These are phyloP conservation scores for Eptesicus fuscus DNA, from an alignment of 2,113 vertebrate genomes.

Conservation along the genomic window DNA sequence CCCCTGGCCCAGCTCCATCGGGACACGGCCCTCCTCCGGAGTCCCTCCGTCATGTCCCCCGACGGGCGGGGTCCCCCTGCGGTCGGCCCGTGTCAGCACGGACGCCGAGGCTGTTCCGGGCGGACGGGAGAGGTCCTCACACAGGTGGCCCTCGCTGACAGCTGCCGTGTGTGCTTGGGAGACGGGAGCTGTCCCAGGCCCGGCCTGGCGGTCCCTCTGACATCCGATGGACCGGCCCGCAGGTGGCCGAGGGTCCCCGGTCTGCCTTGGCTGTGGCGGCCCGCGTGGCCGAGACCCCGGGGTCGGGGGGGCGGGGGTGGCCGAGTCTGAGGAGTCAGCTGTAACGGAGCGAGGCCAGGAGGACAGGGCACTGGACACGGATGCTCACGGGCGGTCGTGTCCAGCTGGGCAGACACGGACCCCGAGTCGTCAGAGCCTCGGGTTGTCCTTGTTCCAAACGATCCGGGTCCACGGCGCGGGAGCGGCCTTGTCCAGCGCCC, in stretches of 20 bases:
- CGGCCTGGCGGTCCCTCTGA: background rate
- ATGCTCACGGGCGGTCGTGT: slow-evolving; percentile 7
- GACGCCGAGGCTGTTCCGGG: rapidly evolving
- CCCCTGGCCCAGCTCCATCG: background rate
- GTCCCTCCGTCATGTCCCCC: no score
- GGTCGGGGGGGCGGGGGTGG: no score
- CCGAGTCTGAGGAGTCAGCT: background rate
- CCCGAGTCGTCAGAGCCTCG: background rate
- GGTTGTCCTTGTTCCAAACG: background rate
- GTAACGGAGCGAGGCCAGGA: slow-evolving; percentile 27
- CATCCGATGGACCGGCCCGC: background rate
- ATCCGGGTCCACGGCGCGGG: no score
- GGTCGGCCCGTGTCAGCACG: background rate
- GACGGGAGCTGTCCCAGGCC: background rate
- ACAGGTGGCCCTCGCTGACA: background rate
- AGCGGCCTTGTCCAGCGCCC: no score
- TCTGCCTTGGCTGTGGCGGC: background rate
- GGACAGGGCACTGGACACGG: background rate
- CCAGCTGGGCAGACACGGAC: background rate
- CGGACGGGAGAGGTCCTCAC: background rate
- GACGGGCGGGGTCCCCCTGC: rapidly evolving
- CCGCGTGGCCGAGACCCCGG: no score
- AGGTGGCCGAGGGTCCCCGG: background rate
- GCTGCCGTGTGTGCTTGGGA: background rate
- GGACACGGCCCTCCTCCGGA: background rate